Percentiles rank a stretch among this genome's conserved stretches.
Conservation (phyloP, 2,888 invertebrate genomes). For the Hemaris fuciformis region DNA sequence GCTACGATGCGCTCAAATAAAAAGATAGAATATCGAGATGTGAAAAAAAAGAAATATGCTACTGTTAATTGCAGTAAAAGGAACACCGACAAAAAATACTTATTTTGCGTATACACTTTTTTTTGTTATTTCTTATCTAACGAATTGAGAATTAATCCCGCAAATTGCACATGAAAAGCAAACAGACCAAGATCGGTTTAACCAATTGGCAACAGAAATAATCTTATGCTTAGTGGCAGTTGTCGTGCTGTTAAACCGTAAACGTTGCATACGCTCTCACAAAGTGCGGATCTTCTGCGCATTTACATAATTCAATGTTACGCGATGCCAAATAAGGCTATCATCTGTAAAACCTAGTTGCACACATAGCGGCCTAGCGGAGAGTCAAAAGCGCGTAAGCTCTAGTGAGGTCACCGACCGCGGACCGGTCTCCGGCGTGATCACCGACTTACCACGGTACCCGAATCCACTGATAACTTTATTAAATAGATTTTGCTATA, state of each 20-base stretch:
- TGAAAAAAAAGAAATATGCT: too few relatives aligned
- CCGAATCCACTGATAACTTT: conserved; percentile 48
- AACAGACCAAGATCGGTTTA: neutral
- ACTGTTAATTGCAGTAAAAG: too few relatives aligned
- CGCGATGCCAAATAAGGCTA: conserved; percentile 48
- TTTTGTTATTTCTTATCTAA: too few relatives aligned
- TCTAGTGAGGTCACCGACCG: conserved; percentile 62
- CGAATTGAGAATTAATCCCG: too few relatives aligned
- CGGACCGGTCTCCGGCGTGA: conserved; percentile 66
- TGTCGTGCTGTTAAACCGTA: neutral
- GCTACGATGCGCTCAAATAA: too few relatives aligned
- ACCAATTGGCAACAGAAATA: neutral
- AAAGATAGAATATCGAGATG: too few relatives aligned
- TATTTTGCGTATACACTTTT: too few relatives aligned
- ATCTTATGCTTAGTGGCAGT: neutral
- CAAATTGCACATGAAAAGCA: neutral
- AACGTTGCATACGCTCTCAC: neutral
- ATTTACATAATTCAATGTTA: neutral
- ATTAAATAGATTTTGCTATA: conserved; percentile 46
- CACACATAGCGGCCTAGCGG: conserved; percentile 53
- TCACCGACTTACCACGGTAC: conserved; percentile 46
- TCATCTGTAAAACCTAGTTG: conserved; percentile 57
- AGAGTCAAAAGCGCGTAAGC: conserved; percentile 39
- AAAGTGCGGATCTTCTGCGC: neutral
- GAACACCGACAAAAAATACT: too few relatives aligned